Percentiles rank a stretch among this genome's conserved stretches.
phyloP scores from a whole-genome alignment of 2,888 invertebrate genomes.

The Epirrhoe tristata region DNA sequence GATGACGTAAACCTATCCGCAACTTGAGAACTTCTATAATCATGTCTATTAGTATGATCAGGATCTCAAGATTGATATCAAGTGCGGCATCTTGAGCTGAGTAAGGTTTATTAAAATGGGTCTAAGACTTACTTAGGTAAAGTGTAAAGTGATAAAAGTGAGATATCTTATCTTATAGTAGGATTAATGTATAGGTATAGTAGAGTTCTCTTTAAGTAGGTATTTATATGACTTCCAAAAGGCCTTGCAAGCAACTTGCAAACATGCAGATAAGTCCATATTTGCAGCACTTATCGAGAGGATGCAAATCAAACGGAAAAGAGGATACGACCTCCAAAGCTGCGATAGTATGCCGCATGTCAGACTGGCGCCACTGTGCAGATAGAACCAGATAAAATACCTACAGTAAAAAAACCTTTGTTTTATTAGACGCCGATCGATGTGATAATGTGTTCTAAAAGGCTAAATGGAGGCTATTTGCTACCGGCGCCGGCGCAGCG shows the following conservation, averaged over 20 bases:
- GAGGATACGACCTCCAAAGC: conserved; percentile 57
- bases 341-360: conserved; percentile 59
- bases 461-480: conserved; percentile 8
- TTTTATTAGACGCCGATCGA: conserved; percentile 57
- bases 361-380: conserved; percentile 61
- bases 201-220: neutral
- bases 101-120: too few species aligned
- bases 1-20: too few species aligned
- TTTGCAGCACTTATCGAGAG: conserved; percentile 27
- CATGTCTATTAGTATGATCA: too few species aligned
- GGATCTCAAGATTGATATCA: too few species aligned
- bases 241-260: neutral
- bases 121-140: too few species aligned
- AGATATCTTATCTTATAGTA: too few species aligned
- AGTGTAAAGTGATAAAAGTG: too few species aligned
- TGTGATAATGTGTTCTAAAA: conserved; percentile 13
- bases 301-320: conserved; percentile 42
- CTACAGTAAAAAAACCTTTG: conserved; percentile 46
- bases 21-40: too few species aligned
- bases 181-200: too few species aligned
- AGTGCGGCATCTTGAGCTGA: too few species aligned
- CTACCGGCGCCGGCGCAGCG: neutral
- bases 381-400: conserved; percentile 48
- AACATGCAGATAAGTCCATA: conserved; percentile 17
- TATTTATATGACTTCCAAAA: neutral